phyloP scores from a whole-genome alignment of 1,140 invertebrate genomes.

The Maniola jurtina region DNA sequence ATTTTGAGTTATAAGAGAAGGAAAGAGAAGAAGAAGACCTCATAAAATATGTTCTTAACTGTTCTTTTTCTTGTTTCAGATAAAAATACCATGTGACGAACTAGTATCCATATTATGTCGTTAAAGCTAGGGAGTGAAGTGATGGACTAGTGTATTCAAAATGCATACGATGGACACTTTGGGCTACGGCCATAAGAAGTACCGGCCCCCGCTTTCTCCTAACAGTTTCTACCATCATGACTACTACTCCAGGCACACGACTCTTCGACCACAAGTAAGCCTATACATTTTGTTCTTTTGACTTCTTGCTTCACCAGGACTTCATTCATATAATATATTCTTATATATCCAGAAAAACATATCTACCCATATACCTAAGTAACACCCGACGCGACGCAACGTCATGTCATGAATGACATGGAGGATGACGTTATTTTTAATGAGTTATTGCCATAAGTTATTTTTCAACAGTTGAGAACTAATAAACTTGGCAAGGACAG shows the following conservation, averaged over 20 bases:
- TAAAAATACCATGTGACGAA: slow-evolving; percentile 31
- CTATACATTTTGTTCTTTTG: too few relatives aligned
- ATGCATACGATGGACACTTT: slow-evolving; percentile 78
- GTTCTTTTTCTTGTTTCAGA: slow-evolving; percentile 40
- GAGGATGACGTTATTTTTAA: too few relatives aligned
- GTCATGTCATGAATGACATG: too few relatives aligned
- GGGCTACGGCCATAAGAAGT: slow-evolving; percentile 76
- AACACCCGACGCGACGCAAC: too few relatives aligned
- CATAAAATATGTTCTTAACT: neutral
- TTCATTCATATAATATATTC: too few relatives aligned
- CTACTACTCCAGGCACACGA: slow-evolving; percentile 69
- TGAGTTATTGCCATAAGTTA: too few relatives aligned
- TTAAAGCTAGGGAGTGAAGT: slow-evolving; percentile 31
- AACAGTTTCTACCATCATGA: slow-evolving; percentile 74
- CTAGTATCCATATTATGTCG: neutral
- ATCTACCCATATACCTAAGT: too few relatives aligned
- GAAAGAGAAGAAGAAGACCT: neutral
- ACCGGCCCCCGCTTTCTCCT: slow-evolving; percentile 68
- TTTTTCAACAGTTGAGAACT: too few relatives aligned
- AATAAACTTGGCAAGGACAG: too few relatives aligned
- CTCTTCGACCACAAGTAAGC: slow-evolving; percentile 72
- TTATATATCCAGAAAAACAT: too few relatives aligned
- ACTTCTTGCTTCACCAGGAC: too few relatives aligned
- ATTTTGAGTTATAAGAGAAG: too few relatives aligned
- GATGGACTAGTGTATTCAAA: slow-evolving; percentile 39